Evolutionary conservation across 2,113 vertebrate genomes (phyloP).

Genomic region (Carassius gibelio): DNA sequence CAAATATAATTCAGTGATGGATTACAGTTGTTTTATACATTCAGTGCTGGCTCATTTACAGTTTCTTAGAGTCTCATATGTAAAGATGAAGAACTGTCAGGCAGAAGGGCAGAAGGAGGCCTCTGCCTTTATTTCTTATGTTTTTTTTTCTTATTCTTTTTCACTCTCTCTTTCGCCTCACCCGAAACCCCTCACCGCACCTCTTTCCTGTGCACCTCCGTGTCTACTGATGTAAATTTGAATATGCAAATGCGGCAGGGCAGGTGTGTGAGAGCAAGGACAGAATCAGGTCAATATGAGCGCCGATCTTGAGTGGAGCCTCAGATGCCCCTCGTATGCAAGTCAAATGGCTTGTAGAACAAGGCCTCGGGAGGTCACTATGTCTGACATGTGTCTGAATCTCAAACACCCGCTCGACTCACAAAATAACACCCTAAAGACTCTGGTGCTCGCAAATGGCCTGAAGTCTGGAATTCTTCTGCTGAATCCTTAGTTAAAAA

Average conservation of each 20-base stretch:
- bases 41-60: conserved; percentile 55
- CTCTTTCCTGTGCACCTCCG: conserved; percentile 19
- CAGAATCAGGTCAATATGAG: conserved; percentile 71
- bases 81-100: conserved; percentile 72
- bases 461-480: conserved; percentile 10
- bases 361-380: conserved; percentile 58
- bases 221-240: conserved; percentile 68
- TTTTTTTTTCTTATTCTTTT: conserved; percentile 6
- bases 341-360: conserved; percentile 69
- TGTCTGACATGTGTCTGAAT: conserved; percentile 41
- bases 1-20: conserved; percentile 54
- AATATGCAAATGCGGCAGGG: conserved; percentile 73
- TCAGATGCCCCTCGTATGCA: conserved; percentile 64
- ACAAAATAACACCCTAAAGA: conserved; percentile 20
- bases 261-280: conserved; percentile 75
- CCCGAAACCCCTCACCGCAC: conserved; percentile 1
- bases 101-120: conserved; percentile 48
- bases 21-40: conserved; percentile 65
- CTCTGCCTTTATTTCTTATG: conserved; percentile 9
- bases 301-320: conserved; percentile 20
- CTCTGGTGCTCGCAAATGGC: conserved; percentile 1
- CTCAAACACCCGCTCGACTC: conserved; percentile 12
- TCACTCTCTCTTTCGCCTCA: conserved; percentile 6
- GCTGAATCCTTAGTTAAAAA: neutral
- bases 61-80: conserved; percentile 68